Conservation (phyloP, 2,888 invertebrate genomes). For the Resseliella maxima region DNA sequence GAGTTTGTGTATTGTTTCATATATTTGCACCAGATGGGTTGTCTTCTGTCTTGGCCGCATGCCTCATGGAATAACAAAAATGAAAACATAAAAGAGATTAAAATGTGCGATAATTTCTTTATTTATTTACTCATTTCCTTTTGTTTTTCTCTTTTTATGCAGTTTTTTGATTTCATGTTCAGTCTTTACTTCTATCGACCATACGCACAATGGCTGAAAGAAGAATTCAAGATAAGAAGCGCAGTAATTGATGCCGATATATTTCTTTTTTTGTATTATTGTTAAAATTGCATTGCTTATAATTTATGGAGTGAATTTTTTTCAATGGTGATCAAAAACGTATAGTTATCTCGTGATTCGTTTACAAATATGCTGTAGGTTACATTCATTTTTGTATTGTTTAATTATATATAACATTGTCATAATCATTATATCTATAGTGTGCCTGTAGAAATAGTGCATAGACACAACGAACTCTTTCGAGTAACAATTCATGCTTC, state of each 20-base stretch:
- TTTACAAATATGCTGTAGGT: constrained; percentile 26
- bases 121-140: constrained; percentile 4
- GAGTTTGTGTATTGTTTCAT: neutral
- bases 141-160: neutral
- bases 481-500: neutral
- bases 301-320: constrained; percentile 6
- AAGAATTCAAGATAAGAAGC: neutral
- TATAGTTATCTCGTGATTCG: constrained; percentile 33
- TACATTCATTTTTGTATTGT: constrained; percentile 15
- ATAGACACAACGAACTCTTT: neutral
- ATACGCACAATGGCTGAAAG: constrained; percentile 13
- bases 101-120: constrained; percentile 54
- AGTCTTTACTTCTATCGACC: neutral
- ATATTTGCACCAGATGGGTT: constrained; percentile 29
- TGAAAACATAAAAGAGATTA: constrained; percentile 54
- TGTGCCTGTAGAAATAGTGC: neutral
- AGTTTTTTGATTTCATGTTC: neutral
- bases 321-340: neutral
- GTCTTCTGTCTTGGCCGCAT: neutral
- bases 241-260: constrained; percentile 38
- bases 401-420: constrained; percentile 36
- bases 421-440: constrained; percentile 23
- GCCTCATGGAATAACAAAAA: constrained; percentile 6
- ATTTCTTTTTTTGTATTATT: neutral
- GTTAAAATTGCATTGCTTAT: neutral